Base-by-base conservation (phyloP, 1,140 invertebrate species). In the Lepidostoma basale region DNA sequence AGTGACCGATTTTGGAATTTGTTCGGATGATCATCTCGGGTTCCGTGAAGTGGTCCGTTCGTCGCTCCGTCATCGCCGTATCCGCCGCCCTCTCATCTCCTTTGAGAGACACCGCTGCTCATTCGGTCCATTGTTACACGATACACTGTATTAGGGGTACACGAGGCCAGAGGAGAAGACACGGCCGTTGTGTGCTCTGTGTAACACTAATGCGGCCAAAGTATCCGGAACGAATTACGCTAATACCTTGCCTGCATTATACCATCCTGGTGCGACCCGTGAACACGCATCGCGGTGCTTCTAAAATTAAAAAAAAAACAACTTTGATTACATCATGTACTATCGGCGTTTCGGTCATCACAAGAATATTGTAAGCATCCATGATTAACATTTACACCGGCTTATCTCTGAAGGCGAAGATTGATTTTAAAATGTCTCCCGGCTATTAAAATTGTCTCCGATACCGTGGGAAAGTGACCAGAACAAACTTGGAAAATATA, bases 211-310 rank as follows among this genome's bases (percentile, higher is more conserved):
- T 67, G 40, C 64, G 40, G 18, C 28, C 65, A 71, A 67, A 71
- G 69, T 71, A 67, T 39, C 62, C 49, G 65, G 39, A 58, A 64
- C 69, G 40, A 71, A 71, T 71, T 25, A 40, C 20, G 45, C 49
- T 71, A 58, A 67, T 71, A 67, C 49, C 23, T 39, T 33, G 10
- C 26, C 30, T 64, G 58, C 54, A 47, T 70, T 70, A 70, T 70
- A 54, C 42, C n/a, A 1, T 36, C 54, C 63, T 58, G 63, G 45
- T 56, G 58, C 49, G 23, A 22, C 20, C 25, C 47, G 6, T 23
- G 20, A 12, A n/a, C 47, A 25, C n/a, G 5, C 33, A 36, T n/a
- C 33, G 33, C 33, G 33, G 33, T 36, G 14, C 33, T n/a, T n/a
- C n/a, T n/a, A n/a, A n/a, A n/a, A n/a, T n/a, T 36, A 36, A 36